These are phyloP conservation scores for Labeo catla DNA, from an alignment of 2,113 vertebrate genomes.

Conservation along the genomic window DNA sequence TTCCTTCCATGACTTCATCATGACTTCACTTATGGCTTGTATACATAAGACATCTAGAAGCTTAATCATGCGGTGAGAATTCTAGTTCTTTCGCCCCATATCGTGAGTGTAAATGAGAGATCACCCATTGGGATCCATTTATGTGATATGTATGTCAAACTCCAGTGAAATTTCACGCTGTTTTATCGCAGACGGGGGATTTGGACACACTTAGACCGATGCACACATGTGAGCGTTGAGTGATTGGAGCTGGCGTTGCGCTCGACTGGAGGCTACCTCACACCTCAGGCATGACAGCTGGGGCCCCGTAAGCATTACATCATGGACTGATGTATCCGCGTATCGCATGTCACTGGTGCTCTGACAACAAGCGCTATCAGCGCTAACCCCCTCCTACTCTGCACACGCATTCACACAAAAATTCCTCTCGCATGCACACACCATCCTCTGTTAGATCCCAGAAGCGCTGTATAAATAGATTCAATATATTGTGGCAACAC, in stretches of 20 bases:
- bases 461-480: not conserved
- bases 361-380: constrained; percentile 30
- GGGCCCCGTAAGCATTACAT: constrained; percentile 54
- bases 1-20: constrained; percentile 59
- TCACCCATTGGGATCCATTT: constrained; percentile 9
- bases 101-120: constrained; percentile 7
- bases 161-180: constrained; percentile 15
- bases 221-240: constrained; percentile 37
- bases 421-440: not conserved
- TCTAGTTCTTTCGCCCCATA: constrained; percentile 26
- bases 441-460: not conserved
- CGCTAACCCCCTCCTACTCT: not conserved
- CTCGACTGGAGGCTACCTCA: constrained; percentile 47
- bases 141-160: constrained; percentile 24
- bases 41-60: constrained; percentile 54
- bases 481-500: not conserved
- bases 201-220: constrained; percentile 49
- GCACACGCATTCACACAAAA: not conserved
- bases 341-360: constrained; percentile 42
- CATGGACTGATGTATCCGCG: constrained; percentile 29
- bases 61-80: constrained; percentile 31
- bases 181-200: constrained; percentile 56
- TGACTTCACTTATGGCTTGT: constrained; percentile 50
- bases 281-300: constrained; percentile 57
- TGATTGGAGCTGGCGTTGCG: constrained; percentile 45